A percentile compares a stretch with the other conserved stretches of the same genome.
Evolutionary conservation across 1,140 invertebrate species (phyloP).

Genomic region (Dryas iulia): DNA sequence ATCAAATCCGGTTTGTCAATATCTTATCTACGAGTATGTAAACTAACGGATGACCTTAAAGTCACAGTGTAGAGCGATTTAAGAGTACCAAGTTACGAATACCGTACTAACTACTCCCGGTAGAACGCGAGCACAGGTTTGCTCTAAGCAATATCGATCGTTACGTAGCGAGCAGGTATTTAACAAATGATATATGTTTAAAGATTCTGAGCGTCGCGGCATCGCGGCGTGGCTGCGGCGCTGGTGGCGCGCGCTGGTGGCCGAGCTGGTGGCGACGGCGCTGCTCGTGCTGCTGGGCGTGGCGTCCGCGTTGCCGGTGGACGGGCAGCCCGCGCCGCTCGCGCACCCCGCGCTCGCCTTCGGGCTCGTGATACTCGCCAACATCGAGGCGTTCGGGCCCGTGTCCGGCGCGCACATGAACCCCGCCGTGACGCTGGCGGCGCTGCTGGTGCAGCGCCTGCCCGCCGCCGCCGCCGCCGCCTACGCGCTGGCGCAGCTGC

Average conservation of each 20-base stretch:
- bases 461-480: constrained; percentile 19
- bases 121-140: too few relatives aligned
- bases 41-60: neutral
- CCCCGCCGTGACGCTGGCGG: constrained; percentile 62
- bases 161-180: too few relatives aligned
- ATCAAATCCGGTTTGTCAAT: neutral
- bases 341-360: constrained; percentile 62
- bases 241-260: constrained; percentile 56
- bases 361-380: constrained; percentile 55
- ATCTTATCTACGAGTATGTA: neutral
- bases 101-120: too few relatives aligned
- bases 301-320: constrained; percentile 40
- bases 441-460: constrained; percentile 43
- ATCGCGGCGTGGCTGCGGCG: constrained; percentile 41
- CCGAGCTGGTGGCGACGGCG: constrained; percentile 58
- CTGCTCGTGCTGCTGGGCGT: constrained; percentile 60
- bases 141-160: too few relatives aligned
- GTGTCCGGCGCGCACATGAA: constrained; percentile 71
- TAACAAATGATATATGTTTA: too few relatives aligned
- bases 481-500: constrained; percentile 33
- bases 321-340: constrained; percentile 33
- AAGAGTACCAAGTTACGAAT: too few relatives aligned
- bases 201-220: constrained; percentile 13
- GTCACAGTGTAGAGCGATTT: neutral
- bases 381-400: constrained; percentile 54